Evolutionary conservation across 2,797 vertebrate species (phyloP), one percentile per base, ranked within the genome.

Genomic region (Mus minutoides): DNA sequence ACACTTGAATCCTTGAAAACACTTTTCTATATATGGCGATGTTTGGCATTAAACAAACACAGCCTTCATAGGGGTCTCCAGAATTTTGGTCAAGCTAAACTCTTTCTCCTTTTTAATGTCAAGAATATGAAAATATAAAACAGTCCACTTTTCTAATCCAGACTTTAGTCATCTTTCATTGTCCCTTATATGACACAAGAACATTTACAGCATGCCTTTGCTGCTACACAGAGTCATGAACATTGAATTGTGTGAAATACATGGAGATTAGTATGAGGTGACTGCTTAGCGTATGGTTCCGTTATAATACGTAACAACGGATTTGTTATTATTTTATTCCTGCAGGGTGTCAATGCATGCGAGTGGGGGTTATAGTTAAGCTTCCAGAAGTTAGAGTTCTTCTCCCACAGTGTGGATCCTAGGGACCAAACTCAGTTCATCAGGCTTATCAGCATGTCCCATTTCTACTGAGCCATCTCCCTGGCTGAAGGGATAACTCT

Each of bases 101-200:
- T 75, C n/a, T 52, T 75, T 83, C 24, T 87, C 52, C 88, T 34
- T 14, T 34, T 67, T 84, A 86, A 4, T 67, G 7, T 60, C 62
- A 83, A 86, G 26, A 84, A 75, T 84, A 43, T 73, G 64, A n/a
- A 92, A 84, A 17, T 94, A 19, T 29, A 64, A 92, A 79, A 21
- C 6, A 82, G 10, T 46, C 6, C 62, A 49, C 2, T n/a, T 69
- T 49, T 19, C 10, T 80, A 91, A 84, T 40, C 6, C 22, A 62
- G 49, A 6, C 3, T 77, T 26, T 80, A 69, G 29, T 16, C 60
- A 91, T 11, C 5, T 56, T 87, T 84, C 52, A 86, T 84, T 96
- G n/a, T 3, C 34, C 89, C 49, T 54, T 92, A 43, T 71, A 87
- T 80, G 89, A 92, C 94, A 89, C 21, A 37, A n/a, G 46, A n/a